Conservation (phyloP, 2,797 vertebrate genomes). For the Aeoliscus strigatus region DNA sequence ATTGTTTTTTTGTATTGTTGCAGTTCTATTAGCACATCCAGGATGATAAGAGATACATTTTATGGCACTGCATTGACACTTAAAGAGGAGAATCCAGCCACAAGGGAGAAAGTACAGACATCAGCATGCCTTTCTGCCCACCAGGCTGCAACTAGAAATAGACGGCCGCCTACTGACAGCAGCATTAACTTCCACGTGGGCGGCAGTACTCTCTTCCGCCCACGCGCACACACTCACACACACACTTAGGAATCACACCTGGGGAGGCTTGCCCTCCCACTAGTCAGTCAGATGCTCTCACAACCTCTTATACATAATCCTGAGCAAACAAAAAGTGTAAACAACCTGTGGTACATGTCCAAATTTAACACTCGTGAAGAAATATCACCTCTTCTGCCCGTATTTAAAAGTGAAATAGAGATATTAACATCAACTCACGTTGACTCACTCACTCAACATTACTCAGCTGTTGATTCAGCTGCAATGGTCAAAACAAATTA, state of each 20-base stretch:
- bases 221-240: constrained; percentile 35
- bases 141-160: constrained; percentile 72
- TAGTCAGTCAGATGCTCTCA: constrained; percentile 57
- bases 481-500: no score
- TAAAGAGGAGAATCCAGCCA: constrained; percentile 28
- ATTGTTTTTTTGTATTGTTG: no score
- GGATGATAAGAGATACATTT: no score
- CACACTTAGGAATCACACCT: constrained; percentile 9
- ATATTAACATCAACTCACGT: background rate
- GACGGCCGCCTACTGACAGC: constrained; percentile 62
- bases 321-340: constrained; percentile 38
- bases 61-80: constrained; percentile 23
- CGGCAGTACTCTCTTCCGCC: constrained; percentile 58
- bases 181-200: constrained; percentile 63
- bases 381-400: constrained; percentile 1
- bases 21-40: no score
- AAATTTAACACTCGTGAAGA: constrained; percentile 7
- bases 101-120: constrained; percentile 30
- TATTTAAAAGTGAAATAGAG: background rate
- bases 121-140: constrained; percentile 45
- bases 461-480: no score
- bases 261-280: constrained; percentile 46
- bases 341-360: constrained; percentile 12
- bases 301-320: constrained; percentile 50
- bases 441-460: no score